phyloP scores from a whole-genome alignment of 1,140 invertebrate species.

The Diploscapter pachys region DNA sequence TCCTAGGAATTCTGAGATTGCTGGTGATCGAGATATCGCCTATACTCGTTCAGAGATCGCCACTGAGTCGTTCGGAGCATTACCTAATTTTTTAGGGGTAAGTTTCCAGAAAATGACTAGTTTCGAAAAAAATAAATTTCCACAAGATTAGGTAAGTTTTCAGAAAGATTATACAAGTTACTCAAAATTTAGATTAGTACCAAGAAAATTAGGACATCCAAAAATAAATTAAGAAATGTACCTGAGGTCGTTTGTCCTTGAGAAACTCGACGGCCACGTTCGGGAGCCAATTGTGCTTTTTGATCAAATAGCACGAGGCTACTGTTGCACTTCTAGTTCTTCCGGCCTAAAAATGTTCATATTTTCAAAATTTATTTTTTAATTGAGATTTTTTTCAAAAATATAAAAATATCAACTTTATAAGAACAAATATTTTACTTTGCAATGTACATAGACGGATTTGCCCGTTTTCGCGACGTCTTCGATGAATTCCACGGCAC shows the following conservation, averaged over 20 bases:
- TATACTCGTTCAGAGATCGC: slow-evolving; percentile 70
- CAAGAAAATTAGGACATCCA: too few relatives aligned
- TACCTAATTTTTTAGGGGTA: slow-evolving; percentile 7
- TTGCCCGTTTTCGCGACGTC: slow-evolving; percentile 67
- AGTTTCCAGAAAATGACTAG: too few relatives aligned
- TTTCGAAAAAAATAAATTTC: too few relatives aligned
- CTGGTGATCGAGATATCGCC: slow-evolving; percentile 36
- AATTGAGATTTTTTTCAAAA: too few relatives aligned
- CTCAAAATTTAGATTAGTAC: too few relatives aligned
- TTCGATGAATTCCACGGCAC: slow-evolving; percentile 84
- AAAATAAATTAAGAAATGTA: slow-evolving; percentile 59
- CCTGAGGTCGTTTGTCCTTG: slow-evolving; percentile 74
- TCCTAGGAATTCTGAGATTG: too few relatives aligned
- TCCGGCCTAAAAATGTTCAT: slow-evolving; percentile 68
- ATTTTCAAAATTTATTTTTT: too few relatives aligned
- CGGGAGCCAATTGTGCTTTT: slow-evolving; percentile 79
- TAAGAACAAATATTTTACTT: slow-evolving; percentile 60
- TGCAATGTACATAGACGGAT: slow-evolving; percentile 94
- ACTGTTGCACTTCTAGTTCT: slow-evolving; percentile 90
- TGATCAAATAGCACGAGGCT: slow-evolving; percentile 91
- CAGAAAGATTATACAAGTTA: too few relatives aligned
- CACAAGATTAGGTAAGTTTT: too few relatives aligned
- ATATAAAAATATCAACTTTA: slow-evolving; percentile 17
- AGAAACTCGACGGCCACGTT: slow-evolving; percentile 77
- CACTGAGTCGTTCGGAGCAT: slow-evolving; percentile 78